Base-by-base conservation (phyloP, 2,888 invertebrate genomes). In the Pilophorus perplexus region DNA sequence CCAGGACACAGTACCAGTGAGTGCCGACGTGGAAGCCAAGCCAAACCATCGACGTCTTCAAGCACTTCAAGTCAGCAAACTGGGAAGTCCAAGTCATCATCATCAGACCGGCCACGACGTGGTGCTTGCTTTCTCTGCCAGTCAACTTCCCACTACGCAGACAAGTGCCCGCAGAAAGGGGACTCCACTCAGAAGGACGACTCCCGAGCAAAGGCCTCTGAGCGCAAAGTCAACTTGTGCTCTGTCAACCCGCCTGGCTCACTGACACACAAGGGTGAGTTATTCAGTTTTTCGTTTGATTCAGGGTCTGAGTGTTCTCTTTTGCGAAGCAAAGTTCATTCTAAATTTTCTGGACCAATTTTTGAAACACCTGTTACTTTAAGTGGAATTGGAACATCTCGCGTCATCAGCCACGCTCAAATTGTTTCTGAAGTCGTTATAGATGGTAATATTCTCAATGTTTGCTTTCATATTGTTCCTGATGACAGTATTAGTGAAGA, bases 391-490 rank as follows among this genome's bases (percentile, higher is more conserved):
- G 54, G 48, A 2, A 22, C 48, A 23, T 22, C 23, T 23, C n/a
- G 4, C 3, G 25, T 48, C 12, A 48, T 12, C 20, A 22, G 48
- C 18, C 4, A 48, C 23, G 20, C 48, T n/a, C 54, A 54, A 27
- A 25, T 28, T 10, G 54, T 54, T 8, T 27, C 33, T 27, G 5
- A 54, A 5, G 54, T 54, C 3, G 14, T 54, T 16, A 14, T 54
- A 12, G 22, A 38, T 57, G 55, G 22, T 6, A 57, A 38, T 57
- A 14, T 14, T 8, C 18, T 57, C 8, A 5, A 33, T 18, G 38
- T 57, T 57, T 57, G 37, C 38, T 57, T 57, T 22, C 55, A 57
- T 23, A 16, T 57, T 22, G 55, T 57, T 22, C 55, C 55, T 20
- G 38, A 57, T 40, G 38, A 57, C 22, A 25, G 22, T 12, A 38